Base-by-base conservation (phyloP, 2,888 invertebrate species). In the Bedellia somnulentella region DNA sequence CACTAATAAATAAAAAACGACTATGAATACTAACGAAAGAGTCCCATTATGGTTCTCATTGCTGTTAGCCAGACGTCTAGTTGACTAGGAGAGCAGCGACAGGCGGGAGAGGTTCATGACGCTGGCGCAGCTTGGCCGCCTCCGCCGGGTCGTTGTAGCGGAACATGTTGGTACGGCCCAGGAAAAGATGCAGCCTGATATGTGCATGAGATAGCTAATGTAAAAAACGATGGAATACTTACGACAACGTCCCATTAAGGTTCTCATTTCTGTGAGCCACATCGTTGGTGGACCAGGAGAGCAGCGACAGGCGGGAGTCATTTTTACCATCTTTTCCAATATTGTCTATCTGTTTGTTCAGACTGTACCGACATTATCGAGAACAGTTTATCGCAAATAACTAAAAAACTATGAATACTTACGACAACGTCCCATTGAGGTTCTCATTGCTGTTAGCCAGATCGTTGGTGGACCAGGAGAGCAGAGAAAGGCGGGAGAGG, bases 101-200 rank as follows among this genome's bases (percentile, higher is more conserved):
- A 90, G 76, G 2, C 92, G 79, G 10, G 91, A 90, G 42, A 92
- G 80, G 68, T 89, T 89, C 56, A 85, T 78, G 45, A 80, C 78
- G 30, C 85, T 85, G 87, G 15, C 90, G 79, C 39, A 92, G 66
- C 57, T 89, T 87, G 21, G 91, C 92, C 2, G 91, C 92, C 53
- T 92, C 92, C 1, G 83, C 89, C 8, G 93, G 93, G 76, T 93
- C 90, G 66, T 92, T 93, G 63, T 90, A 93, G 24, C 93, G 87
- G 60, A 88, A 88, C 80, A 89, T 87, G 56, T 87, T 88, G 27
- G 86, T 87, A 34, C 87, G 80, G 0, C 89, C 89, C 36, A 89
- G 76, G 3, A 89, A 64, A 4, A 91, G 80, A 88, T 86, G 57
- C 89, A 89, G 18, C 89, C 84, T 84, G 55, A 0, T 14, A 0